phyloP scores from a whole-genome alignment of 2,888 invertebrate genomes.

The Callosobruchus maculatus region DNA sequence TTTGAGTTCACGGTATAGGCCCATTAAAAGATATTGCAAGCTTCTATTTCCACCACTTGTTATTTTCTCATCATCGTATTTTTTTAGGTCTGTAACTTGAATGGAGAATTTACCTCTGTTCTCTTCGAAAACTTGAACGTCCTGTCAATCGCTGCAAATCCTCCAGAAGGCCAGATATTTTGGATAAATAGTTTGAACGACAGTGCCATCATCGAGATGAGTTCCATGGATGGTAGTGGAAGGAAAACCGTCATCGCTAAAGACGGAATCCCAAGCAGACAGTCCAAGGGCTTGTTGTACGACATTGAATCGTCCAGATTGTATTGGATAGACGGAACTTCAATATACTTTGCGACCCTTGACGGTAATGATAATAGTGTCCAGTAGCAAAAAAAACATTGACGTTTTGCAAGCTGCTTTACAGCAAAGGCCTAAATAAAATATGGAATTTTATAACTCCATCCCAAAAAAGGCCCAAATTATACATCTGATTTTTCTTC shows the following conservation, averaged over 20 bases:
- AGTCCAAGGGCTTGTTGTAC: constrained; percentile 38
- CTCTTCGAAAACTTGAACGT: constrained; percentile 50
- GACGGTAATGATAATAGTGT: constrained; percentile 23
- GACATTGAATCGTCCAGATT: constrained; percentile 45
- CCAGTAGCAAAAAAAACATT: background rate
- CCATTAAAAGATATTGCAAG: no score
- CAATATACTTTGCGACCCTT: constrained; percentile 54
- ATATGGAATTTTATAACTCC: no score
- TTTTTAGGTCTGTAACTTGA: constrained; percentile 54
- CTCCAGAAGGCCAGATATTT: constrained; percentile 56
- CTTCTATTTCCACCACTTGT: no score
- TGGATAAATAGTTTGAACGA: constrained; percentile 47
- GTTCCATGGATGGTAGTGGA: constrained; percentile 64
- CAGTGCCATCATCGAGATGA: constrained; percentile 52
- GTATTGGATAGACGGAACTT: constrained; percentile 67
- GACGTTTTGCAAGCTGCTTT: no score
- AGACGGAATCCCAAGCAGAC: constrained; percentile 35
- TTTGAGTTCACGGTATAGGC: no score
- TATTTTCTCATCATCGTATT: background rate
- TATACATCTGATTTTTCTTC: no score
- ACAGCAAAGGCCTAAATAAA: no score
- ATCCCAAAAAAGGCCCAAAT: no score
- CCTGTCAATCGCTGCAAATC: constrained; percentile 68
- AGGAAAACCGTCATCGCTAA: constrained; percentile 38
- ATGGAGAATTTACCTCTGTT: constrained; percentile 64